phyloP scores from a whole-genome alignment of 2,113 vertebrate species.

The Zingel zingel region DNA sequence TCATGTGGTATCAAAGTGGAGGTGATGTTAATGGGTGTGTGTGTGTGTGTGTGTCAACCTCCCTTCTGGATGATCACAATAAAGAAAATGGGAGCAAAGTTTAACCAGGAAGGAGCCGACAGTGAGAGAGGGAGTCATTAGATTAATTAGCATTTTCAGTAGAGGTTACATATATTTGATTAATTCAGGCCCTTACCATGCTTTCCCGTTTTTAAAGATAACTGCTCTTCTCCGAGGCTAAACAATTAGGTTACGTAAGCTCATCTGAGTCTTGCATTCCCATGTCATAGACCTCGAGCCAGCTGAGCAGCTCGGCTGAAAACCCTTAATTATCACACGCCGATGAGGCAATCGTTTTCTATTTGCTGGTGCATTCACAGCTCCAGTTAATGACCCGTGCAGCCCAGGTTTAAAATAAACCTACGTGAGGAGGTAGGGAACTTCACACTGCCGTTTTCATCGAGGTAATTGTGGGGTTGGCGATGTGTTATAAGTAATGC shows the following conservation, averaged over 20 bases:
- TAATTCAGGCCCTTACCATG: slow-evolving; percentile 47
- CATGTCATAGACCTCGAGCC: slow-evolving; percentile 70
- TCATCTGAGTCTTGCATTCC: slow-evolving; percentile 64
- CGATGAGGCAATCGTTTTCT: slow-evolving; percentile 50
- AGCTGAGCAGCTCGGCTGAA: slow-evolving; percentile 65
- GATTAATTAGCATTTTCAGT: slow-evolving; percentile 57
- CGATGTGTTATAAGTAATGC: background rate
- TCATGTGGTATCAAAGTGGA: no score
- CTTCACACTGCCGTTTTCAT: background rate
- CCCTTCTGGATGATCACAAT: background rate
- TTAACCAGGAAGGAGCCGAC: slow-evolving; percentile 18
- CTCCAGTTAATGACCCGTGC: slow-evolving; percentile 45
- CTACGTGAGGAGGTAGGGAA: slow-evolving; percentile 1
- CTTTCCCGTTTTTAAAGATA: slow-evolving; percentile 60
- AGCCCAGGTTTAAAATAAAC: slow-evolving; percentile 50
- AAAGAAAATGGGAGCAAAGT: background rate
- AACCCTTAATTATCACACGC: slow-evolving; percentile 69
- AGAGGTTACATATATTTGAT: slow-evolving; percentile 65
- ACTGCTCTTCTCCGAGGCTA: slow-evolving; percentile 66
- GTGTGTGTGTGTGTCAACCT: background rate
- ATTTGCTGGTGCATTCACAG: slow-evolving; percentile 40
- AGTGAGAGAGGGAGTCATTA: slow-evolving; percentile 54
- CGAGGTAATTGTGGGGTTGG: slow-evolving; percentile 1
- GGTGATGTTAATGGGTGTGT: background rate
- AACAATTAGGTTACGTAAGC: slow-evolving; percentile 78